A percentile compares a stretch with the other conserved stretches of the same genome.
Evolutionary conservation across 1,140 invertebrate genomes (phyloP).

Genomic region (Onthophagus taurus): DNA sequence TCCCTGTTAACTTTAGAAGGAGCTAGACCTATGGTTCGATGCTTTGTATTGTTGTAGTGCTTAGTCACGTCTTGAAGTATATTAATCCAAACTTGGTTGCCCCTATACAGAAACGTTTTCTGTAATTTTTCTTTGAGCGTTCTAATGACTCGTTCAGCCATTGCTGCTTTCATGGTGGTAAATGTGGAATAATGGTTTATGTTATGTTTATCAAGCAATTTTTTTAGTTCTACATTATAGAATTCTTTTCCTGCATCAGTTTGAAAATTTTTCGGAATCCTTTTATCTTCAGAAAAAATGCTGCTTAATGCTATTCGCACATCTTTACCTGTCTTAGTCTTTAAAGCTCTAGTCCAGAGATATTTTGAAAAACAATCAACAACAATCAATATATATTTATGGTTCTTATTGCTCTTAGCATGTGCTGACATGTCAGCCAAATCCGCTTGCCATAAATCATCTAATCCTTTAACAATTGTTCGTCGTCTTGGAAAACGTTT

Average conservation of each 20-base stretch:
- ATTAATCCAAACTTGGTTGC: constrained; percentile 7
- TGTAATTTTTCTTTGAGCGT: constrained; percentile 29
- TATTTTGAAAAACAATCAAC: constrained; percentile 34
- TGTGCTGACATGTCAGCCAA: constrained; percentile 20
- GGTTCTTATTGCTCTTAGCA: constrained; percentile 23
- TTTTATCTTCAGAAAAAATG: constrained; percentile 13
- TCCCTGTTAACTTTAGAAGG: constrained; percentile 10
- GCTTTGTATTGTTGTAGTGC: constrained; percentile 17
- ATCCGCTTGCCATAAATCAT: constrained; percentile 27
- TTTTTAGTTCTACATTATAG: constrained; percentile 27
- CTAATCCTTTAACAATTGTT: constrained; percentile 29
- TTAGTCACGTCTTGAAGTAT: constrained; percentile 6
- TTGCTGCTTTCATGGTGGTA: constrained; percentile 33
- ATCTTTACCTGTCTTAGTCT: constrained; percentile 23
- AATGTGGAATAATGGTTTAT: constrained; percentile 35
- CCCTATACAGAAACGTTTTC: constrained; percentile 6
- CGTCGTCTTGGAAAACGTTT: constrained; percentile 32
- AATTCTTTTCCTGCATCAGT: constrained; percentile 35
- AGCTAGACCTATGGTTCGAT: constrained; percentile 15
- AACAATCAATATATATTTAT: constrained; percentile 27
- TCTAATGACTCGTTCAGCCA: constrained; percentile 38
- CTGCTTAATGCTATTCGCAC: constrained; percentile 18
- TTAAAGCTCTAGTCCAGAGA: constrained; percentile 28
- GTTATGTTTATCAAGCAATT: constrained; percentile 25
- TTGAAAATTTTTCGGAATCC: constrained; percentile 20